phyloP scores from a whole-genome alignment of 2,113 vertebrate species.

The Centrocercus urophasianus region DNA sequence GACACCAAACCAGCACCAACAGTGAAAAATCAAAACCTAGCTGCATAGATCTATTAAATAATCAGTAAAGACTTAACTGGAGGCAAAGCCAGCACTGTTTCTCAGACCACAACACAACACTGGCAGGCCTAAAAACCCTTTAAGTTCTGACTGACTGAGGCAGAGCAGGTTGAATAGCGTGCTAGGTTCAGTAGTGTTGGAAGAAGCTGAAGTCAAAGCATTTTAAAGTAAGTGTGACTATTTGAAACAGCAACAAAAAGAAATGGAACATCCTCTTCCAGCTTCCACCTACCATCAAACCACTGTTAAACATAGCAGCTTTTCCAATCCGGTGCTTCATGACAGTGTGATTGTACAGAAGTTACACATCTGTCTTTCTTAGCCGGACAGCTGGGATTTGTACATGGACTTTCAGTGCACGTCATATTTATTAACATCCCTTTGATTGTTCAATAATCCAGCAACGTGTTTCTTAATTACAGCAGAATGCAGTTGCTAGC shows the following conservation, averaged over 20 bases:
- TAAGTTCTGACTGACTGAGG: not conserved
- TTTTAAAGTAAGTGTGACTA: not conserved
- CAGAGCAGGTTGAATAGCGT: not conserved
- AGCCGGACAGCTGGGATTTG: constrained; percentile 4
- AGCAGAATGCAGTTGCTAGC: constrained; percentile 40
- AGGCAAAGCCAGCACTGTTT: not conserved
- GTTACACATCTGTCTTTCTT: not conserved
- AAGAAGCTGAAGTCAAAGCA: not conserved
- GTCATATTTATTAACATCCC: constrained; percentile 31
- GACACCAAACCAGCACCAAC: not conserved
- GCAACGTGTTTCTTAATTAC: constrained; percentile 62
- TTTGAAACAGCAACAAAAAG: not conserved
- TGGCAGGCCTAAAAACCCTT: not conserved
- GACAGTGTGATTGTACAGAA: not conserved
- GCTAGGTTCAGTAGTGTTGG: not conserved
- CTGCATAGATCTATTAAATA: not conserved
- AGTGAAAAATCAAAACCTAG: not conserved
- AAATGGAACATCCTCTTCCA: not conserved
- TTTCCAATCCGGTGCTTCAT: not conserved
- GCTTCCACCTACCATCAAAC: constrained; percentile 16
- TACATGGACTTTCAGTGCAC: constrained; percentile 25
- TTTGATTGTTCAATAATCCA: constrained; percentile 59
- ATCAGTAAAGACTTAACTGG: not conserved
- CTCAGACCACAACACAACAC: not conserved
- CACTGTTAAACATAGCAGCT: not conserved